phyloP scores from a whole-genome alignment of 2,888 invertebrate genomes.

The Trimorus sp. region DNA sequence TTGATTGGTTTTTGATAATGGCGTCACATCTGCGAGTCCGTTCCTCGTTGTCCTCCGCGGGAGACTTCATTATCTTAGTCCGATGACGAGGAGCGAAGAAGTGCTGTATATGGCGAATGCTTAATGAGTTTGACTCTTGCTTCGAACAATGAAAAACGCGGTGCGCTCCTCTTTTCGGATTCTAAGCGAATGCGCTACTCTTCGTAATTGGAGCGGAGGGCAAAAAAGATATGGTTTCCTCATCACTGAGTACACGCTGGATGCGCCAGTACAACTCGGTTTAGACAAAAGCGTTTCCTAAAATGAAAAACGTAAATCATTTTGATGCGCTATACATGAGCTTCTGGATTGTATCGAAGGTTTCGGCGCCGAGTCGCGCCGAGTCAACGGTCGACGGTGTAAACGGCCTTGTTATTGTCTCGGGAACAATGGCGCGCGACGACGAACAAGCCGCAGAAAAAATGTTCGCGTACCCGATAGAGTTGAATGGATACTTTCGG shows the following conservation, averaged over 20 bases:
- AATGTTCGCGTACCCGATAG: too few relatives aligned
- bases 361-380: background rate
- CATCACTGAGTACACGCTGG: slow-evolving; percentile 37
- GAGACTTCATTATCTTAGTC: slow-evolving; percentile 36
- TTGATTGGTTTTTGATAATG: too few relatives aligned
- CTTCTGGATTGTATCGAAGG: background rate
- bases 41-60: slow-evolving; percentile 7
- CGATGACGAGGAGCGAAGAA: slow-evolving; percentile 14
- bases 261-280: slow-evolving; percentile 16
- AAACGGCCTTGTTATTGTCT: too few relatives aligned
- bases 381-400: too few relatives aligned
- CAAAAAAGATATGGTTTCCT: slow-evolving; percentile 47
- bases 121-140: slow-evolving; percentile 51
- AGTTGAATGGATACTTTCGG: too few relatives aligned
- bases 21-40: background rate
- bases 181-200: slow-evolving; percentile 50
- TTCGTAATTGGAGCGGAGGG: slow-evolving; percentile 45
- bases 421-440: too few relatives aligned
- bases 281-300: slow-evolving; percentile 10
- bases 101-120: slow-evolving; percentile 13
- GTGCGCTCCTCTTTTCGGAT: slow-evolving; percentile 44
- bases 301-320: slow-evolving; percentile 24
- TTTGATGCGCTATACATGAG: slow-evolving; percentile 1
- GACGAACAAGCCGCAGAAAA: too few relatives aligned
- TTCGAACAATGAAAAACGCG: slow-evolving; percentile 44